A percentile compares a stretch with the other conserved stretches of the same genome.
Conservation (phyloP, 2,888 invertebrate species). For the Rhorus exstirpatorius region DNA sequence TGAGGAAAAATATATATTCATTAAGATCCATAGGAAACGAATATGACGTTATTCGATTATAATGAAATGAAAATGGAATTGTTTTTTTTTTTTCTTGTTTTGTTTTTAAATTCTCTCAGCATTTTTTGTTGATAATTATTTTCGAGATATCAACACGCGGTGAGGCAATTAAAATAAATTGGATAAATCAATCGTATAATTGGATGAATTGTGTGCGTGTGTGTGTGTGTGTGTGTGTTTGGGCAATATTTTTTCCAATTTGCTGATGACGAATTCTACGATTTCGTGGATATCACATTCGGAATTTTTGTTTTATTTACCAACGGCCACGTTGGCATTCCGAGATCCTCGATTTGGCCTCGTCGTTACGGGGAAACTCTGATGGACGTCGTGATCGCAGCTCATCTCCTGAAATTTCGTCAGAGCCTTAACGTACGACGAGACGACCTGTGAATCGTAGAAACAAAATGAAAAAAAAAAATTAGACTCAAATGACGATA, state of each 20-base stretch:
- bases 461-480: not conserved
- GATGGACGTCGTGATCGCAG: constrained; percentile 48
- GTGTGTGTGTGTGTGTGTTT: too few species aligned
- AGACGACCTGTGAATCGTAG: constrained; percentile 21
- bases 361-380: constrained; percentile 27
- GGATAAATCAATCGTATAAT: too few species aligned
- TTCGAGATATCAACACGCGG: too few species aligned
- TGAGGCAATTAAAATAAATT: too few species aligned
- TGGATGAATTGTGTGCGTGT: not conserved
- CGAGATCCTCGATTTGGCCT: constrained; percentile 37
- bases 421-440: constrained; percentile 58
- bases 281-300: constrained; percentile 20
- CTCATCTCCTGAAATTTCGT: constrained; percentile 64
- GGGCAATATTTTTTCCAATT: constrained; percentile 33
- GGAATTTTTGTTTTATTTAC: constrained; percentile 62
- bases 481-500: not conserved
- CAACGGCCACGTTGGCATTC: constrained; percentile 60
- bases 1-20: too few species aligned
- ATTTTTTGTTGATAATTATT: too few species aligned
- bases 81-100: too few species aligned
- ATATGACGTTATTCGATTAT: too few species aligned
- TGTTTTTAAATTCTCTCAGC: too few species aligned
- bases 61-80: too few species aligned
- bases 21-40: too few species aligned
- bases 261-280: constrained; percentile 21